Base-by-base conservation (phyloP, 2,888 invertebrate genomes). In the Cephus pygmeus region DNA sequence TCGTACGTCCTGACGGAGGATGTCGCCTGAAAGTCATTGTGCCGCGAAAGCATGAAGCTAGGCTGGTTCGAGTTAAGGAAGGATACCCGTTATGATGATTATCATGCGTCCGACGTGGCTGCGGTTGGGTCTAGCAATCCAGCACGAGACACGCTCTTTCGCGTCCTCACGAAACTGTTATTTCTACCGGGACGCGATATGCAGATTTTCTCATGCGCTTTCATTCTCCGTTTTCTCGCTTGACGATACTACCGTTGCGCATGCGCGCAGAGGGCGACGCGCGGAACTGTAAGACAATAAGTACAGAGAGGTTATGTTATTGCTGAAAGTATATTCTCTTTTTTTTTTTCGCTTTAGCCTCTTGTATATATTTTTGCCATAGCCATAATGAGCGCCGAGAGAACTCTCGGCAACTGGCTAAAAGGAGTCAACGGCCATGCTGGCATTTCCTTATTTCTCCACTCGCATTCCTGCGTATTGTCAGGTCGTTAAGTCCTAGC, bases 31-130 rank as follows among this genome's bases (percentile, higher is more conserved):
- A 56, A 56, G 23, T 56, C 56, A 23, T 56, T 56, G 56, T 56
- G 56, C 56, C 78, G 82, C 83, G 83, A 83, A 83, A 84, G 81
- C 56, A 56, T 81, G 79, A 82, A 82, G 82, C 76, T 80, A 80
- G 81, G 77, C 77, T 56, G 81, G 79, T 79, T 80, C 76, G 79
- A 79, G 71, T 79, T 76, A 81, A 78, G 83, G 85, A 85, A 86
- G 84, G 83, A 85, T 83, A 83, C 82, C 87, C 87, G 87, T 88
- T 88, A 88, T 84, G 86, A 87, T 87, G 87, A 87, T 87, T 88
- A 88, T 86, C 86, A 83, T 85, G 84, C 84, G 84, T 86, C 83
- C 82, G 79, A 83, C 82, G 79, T 81, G 80, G 76, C 77, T 73
- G 76, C 76, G 73, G 79, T 76, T 77, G 78, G 80, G 81, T 12